These are phyloP conservation scores for Siniperca undulata DNA, from an alignment of 2,797 vertebrate species.

Conservation along the genomic window DNA sequence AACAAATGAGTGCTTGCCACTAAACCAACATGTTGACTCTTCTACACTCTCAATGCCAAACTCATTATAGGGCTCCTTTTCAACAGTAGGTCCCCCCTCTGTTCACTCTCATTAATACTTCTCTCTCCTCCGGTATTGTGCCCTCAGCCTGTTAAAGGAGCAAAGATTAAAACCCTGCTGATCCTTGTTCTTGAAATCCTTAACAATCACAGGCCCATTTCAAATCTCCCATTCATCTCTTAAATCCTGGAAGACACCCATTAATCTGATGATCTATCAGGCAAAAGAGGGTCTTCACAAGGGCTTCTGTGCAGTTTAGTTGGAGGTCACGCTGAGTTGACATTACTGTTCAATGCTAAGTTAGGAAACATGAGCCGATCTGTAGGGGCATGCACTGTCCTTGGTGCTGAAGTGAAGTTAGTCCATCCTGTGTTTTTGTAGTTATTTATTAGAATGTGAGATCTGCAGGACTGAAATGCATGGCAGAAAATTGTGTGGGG, in stretches of 20 bases:
- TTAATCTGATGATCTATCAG: conserved; percentile 27
- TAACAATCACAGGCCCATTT: conserved; percentile 35
- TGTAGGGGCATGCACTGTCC: background rate
- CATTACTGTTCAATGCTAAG: background rate
- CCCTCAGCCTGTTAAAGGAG: conserved; percentile 39
- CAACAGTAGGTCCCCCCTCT: conserved; percentile 12
- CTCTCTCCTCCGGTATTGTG: conserved; percentile 14
- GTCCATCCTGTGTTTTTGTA: background rate
- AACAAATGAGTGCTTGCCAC: conserved; percentile 51
- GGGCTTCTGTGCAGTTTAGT: background rate
- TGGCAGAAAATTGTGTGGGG: background rate
- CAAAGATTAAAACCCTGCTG: conserved; percentile 53
- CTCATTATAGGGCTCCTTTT: conserved; percentile 46
- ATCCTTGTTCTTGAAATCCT: conserved; percentile 34
- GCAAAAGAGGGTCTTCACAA: background rate
- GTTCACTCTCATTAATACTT: conserved; percentile 38
- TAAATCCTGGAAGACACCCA: conserved; percentile 7
- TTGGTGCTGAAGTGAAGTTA: background rate
- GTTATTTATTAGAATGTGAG: background rate
- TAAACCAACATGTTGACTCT: conserved; percentile 26
- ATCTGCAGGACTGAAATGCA: background rate
- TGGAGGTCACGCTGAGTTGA: background rate
- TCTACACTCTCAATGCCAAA: conserved; percentile 22
- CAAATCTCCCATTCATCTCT: conserved; percentile 25
- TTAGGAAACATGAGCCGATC: background rate